Conservation (phyloP, 2,113 vertebrate species). For the Channa argus region DNA sequence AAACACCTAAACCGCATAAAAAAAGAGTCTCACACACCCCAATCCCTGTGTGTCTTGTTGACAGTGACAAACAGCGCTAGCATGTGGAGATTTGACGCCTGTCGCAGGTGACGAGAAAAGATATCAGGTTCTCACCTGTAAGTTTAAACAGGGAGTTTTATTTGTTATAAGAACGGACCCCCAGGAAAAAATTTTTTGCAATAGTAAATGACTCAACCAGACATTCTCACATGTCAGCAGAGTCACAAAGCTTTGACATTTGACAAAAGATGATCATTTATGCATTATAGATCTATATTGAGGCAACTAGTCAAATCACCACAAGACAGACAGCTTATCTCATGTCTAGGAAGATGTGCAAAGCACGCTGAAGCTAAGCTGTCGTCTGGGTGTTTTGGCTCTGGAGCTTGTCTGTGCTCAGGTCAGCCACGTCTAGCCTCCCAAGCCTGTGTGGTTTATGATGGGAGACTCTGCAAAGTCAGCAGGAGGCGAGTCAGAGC, state of each 20-base stretch:
- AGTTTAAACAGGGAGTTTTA: conserved; percentile 69
- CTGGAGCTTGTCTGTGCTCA: conserved; percentile 61
- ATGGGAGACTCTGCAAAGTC: conserved; percentile 74
- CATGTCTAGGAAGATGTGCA: conserved; percentile 70
- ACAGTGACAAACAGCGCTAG: conserved; percentile 47
- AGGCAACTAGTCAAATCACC: conserved; percentile 65
- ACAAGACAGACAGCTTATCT: conserved; percentile 78
- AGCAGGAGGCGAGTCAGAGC: conserved; percentile 76
- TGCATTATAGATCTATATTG: conserved; percentile 50
- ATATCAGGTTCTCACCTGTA: conserved; percentile 70
- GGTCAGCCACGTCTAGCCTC: conserved; percentile 76
- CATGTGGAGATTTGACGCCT: conserved; percentile 60
- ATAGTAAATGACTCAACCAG: conserved; percentile 45
- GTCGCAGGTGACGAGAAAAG: conserved; percentile 49
- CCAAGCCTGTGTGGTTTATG: conserved; percentile 74
- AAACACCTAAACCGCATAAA: conserved; percentile 7
- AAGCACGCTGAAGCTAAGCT: conserved; percentile 53
- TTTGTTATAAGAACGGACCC: conserved; percentile 58
- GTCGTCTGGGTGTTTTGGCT: conserved; percentile 66
- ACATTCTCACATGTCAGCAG: conserved; percentile 44
- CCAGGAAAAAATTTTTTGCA: conserved; percentile 45
- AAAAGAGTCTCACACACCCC: background rate
- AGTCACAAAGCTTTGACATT: conserved; percentile 41
- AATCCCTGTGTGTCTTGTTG: conserved; percentile 24
- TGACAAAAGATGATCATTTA: conserved; percentile 60